A percentile compares a stretch with the other conserved stretches of the same genome.
phyloP scores from a whole-genome alignment of 2,113 vertebrate species.

The Malurus alboscapulatus region DNA sequence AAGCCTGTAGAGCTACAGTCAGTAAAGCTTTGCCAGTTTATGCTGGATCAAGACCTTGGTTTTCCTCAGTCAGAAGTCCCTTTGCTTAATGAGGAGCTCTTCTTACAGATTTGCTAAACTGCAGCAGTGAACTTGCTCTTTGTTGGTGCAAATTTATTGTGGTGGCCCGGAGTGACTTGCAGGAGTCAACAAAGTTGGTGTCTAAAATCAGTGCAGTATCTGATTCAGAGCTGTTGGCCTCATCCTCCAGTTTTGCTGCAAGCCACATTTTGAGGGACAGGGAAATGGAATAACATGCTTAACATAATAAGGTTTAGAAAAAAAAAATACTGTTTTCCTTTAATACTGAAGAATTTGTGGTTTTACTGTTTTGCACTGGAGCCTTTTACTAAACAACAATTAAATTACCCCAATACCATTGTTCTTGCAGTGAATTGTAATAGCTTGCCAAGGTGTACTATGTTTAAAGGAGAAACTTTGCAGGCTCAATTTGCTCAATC shows the following conservation, averaged over 20 bases:
- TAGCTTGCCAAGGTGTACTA: background rate
- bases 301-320: background rate
- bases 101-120: background rate
- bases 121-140: background rate
- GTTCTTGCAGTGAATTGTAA: background rate
- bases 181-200: background rate
- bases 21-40: background rate
- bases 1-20: background rate
- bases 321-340: background rate
- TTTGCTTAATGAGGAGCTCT: background rate
- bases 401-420: background rate
- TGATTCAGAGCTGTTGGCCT: background rate
- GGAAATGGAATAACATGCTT: background rate
- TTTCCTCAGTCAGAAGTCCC: background rate
- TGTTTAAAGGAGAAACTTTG: background rate
- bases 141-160: background rate
- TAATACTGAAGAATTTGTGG: background rate
- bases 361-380: background rate
- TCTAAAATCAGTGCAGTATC: background rate
- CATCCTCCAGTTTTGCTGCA: background rate
- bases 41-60: background rate
- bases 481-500: background rate
- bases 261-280: background rate
- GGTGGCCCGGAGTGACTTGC: background rate
- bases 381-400: background rate